Percentiles rank a stretch among this genome's conserved stretches.
phyloP scores from a whole-genome alignment of 2,888 invertebrate genomes.

The Zaprionus lineosus region DNA sequence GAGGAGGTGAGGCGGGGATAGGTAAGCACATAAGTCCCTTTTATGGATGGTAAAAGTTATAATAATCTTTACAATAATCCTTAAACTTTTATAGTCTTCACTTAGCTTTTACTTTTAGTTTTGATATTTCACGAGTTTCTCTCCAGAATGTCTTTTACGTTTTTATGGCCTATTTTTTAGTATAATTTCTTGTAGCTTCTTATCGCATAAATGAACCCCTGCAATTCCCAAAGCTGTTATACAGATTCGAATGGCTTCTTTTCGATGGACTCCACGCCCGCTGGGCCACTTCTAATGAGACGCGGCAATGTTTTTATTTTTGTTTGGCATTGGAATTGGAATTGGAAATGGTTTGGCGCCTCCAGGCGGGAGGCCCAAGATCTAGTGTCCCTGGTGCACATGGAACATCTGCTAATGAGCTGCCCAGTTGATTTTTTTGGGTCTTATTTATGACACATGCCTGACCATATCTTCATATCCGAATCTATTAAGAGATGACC shows the following conservation, averaged over 20 bases:
- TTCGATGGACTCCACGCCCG: slow-evolving; percentile 34
- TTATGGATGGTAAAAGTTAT: too few species aligned
- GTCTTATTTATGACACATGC: slow-evolving; percentile 59
- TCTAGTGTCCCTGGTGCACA: slow-evolving; percentile 11
- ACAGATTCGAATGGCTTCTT: slow-evolving; percentile 41
- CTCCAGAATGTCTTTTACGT: too few species aligned
- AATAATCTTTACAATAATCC: too few species aligned
- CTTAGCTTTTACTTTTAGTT: neutral
- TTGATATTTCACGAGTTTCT: neutral
- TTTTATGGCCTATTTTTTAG: too few species aligned
- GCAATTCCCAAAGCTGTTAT: slow-evolving; percentile 23
- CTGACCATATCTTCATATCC: slow-evolving; percentile 63
- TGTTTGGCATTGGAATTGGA: too few species aligned
- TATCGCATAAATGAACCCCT: too few species aligned
- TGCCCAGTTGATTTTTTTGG: slow-evolving; percentile 46
- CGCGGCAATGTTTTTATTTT: slow-evolving; percentile 63
- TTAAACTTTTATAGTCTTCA: too few species aligned
- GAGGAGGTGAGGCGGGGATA: too few species aligned
- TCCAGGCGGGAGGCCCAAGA: slow-evolving; percentile 33
- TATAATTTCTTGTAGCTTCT: too few species aligned
- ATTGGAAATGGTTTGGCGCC: slow-evolving; percentile 36
- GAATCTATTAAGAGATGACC: slow-evolving; percentile 64
- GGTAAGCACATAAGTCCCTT: too few species aligned
- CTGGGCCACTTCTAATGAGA: slow-evolving; percentile 60
- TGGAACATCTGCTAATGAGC: slow-evolving; percentile 52